Conservation (phyloP, 2,113 vertebrate genomes). For the Mohoua ochrocephala region DNA sequence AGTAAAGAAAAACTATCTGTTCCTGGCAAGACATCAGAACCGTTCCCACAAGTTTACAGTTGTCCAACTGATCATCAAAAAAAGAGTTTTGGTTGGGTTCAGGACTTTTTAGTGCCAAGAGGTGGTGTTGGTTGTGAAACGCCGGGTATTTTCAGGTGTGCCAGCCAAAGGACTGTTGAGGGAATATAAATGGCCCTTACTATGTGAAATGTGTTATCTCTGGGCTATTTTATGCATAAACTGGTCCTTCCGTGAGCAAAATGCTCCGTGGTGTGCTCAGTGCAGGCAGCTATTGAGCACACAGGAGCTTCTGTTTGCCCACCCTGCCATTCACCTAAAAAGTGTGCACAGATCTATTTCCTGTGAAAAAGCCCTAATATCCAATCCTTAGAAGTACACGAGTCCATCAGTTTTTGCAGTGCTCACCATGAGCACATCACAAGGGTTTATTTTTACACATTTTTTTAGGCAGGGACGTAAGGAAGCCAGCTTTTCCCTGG, state of each 20-base stretch:
- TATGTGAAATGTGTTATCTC: neutral
- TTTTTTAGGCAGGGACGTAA: neutral
- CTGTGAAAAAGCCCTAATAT: neutral
- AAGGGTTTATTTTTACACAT: neutral
- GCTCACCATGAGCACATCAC: neutral
- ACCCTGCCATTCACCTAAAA: neutral
- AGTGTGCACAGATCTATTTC: neutral
- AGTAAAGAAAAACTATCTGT: slow-evolving; percentile 54
- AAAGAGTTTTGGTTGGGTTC: neutral
- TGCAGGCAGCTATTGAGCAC: neutral
- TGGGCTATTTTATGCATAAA: neutral
- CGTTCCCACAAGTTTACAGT: slow-evolving; percentile 39
- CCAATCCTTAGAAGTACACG: neutral
- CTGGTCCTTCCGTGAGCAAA: neutral
- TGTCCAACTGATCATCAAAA: slow-evolving; percentile 34
- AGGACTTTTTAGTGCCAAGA: neutral
- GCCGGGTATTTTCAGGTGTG: neutral
- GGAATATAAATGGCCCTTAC: neutral
- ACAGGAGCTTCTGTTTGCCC: neutral
- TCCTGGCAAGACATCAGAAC: slow-evolving; percentile 49
- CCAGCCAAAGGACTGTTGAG: neutral
- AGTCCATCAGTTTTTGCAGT: neutral
- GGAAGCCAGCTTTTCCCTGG: neutral
- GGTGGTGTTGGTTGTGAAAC: neutral
- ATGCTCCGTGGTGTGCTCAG: accelerated